Evolutionary conservation across 2,797 vertebrate genomes (phyloP), one percentile per base, ranked within the genome.

Genomic region (Lutjanus campechanus): DNA sequence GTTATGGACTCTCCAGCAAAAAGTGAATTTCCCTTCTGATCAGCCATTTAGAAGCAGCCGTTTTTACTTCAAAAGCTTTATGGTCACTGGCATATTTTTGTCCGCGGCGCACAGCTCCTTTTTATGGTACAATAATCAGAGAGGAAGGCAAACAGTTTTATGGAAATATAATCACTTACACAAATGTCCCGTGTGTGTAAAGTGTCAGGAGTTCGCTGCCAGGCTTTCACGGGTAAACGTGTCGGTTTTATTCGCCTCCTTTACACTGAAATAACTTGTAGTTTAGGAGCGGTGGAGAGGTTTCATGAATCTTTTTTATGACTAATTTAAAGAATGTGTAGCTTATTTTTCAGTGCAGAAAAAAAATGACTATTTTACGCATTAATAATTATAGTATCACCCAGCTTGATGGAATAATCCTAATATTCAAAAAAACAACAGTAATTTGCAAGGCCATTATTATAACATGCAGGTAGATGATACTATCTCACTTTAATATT

Each of bases 131-230:
- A 71, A 68, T 53, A 56, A 83, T 85, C 54, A 76, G 53, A 68
- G 53, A 66, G 66, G 60, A 81, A 60, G 77, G 77, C 59, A 66
- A 84, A 79, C 61, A 69, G 16, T 69, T 83, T 63, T 43, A 85
- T 85, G 69, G 79, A 87, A 73, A 68, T 69, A 69, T 70, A 77
- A 85, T 79, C 67, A 77, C 69, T 80, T 64, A 47, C 67, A 82
- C 65, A 77, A 70, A 76, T 65, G 66, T 54, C 15, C 49, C n/a
- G 15, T 59, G 20, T 69, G 66, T 76, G 16, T 63, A 40, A 69
- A 47, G 12, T 29, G 36, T 51, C 20, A 44, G 40, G 11, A 61
- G 44, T 49, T 29, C 12, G 50, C 59, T 46, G 71, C 25, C 59
- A 69, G 56, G 44, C 49, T 29, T 68, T 60, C 53, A 5, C 36